phyloP scores from a whole-genome alignment of 2,797 vertebrate genomes.

The Iguana delicatissima region DNA sequence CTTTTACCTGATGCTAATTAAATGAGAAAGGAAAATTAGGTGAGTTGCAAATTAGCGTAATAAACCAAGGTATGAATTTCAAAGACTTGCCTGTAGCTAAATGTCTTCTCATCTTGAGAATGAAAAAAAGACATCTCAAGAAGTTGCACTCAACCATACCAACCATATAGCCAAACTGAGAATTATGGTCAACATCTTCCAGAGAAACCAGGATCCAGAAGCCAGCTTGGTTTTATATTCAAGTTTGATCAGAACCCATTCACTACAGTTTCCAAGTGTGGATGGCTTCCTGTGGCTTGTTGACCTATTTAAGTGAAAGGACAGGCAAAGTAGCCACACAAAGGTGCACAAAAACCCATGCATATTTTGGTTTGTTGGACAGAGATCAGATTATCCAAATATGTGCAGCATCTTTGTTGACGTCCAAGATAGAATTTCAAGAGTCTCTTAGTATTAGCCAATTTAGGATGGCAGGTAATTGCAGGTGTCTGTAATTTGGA shows the following conservation, averaged over 20 bases:
- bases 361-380: no score
- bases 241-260: not conserved
- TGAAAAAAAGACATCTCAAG: not conserved
- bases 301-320: not conserved
- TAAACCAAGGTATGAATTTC: not conserved
- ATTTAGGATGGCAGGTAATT: not conserved
- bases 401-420: constrained; percentile 54
- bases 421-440: constrained; percentile 61
- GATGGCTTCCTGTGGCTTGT: not conserved
- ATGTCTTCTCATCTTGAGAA: not conserved
- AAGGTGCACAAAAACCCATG: not conserved
- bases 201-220: not conserved
- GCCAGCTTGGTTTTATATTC: not conserved
- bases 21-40: constrained; percentile 44
- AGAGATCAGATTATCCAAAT: not conserved
- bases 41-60: not conserved
- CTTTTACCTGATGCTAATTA: constrained; percentile 64
- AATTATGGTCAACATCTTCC: not conserved
- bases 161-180: not conserved
- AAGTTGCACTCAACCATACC: not conserved
- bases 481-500: not conserved
- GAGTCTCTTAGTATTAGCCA: constrained; percentile 28
- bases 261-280: not conserved
- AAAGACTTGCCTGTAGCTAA: not conserved
- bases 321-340: no score